Base-by-base conservation (phyloP, 2,113 vertebrate species). In the Chaetodon auriga region DNA sequence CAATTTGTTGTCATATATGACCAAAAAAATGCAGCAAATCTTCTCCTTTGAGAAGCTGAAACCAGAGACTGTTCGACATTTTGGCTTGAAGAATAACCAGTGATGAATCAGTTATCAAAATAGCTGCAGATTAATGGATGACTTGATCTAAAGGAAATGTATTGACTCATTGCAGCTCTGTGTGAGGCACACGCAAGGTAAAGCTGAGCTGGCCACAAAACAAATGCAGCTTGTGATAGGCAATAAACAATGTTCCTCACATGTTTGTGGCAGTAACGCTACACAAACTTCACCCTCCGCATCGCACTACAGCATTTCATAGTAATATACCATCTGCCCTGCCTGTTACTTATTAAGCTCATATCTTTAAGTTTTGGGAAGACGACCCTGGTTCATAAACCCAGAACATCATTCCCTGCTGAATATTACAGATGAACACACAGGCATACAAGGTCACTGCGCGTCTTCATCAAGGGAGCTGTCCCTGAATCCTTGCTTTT, bases 221-320 rank as follows among this genome's bases (percentile, higher is more conserved):
- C 48, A 84, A 53, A 76, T 60, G 46, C 8, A 65, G 49, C 54
- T 53, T 53, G 13, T 45, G 75, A 61, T 5, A 21, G 23, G 11
- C 18, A 21, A 15, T 19, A 41, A 55, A 66, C 62, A 1, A 3
- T 30, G 23, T 43, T 77, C 46, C 5, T 62, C 6, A 16, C 11
- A 30, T 69, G 38, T 64, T 46, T 54, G 21, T 25, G 41, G 41
- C 51, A 41, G n/a, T 43, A 15, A 69, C 16, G 9, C 49, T 23
- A 8, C 48, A 36, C 13, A 83, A 16, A 71, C 16, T 25, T 38
- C 21, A 63, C 6, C 23, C 25, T 15, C 12, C 57, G 48, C 51
- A 57, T 36, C 16, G 19, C 49, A 30, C 41, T 57, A 4, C 1
- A 75, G 35, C 18, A 23, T 35, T 18, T 75, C 25, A 25, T 25